Evolutionary conservation across 2,797 vertebrate species (phyloP).

Genomic region (Parauchenoglanis ngamensis): DNA sequence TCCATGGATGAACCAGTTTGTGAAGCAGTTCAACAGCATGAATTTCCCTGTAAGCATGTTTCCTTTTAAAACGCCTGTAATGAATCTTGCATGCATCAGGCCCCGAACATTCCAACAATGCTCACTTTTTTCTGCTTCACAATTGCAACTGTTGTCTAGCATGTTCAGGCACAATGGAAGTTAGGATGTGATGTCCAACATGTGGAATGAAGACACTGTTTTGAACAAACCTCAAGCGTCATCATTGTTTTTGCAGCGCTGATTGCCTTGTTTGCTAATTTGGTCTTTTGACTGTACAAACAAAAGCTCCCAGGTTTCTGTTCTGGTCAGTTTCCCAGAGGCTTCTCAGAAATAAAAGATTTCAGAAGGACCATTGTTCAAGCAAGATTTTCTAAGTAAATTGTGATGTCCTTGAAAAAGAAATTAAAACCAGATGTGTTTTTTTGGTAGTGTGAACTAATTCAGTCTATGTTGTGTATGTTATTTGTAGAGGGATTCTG

Average conservation of each 20-base stretch:
- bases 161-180: not conserved
- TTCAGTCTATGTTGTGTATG: not conserved
- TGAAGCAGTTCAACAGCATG: constrained; percentile 94
- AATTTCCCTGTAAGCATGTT: constrained; percentile 84
- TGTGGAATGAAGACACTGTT: not conserved
- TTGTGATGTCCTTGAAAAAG: not conserved
- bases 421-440: not conserved
- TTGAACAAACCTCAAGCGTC: not conserved
- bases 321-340: no score
- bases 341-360: not conserved
- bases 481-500: constrained; percentile 87
- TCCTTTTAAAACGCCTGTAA: not conserved
- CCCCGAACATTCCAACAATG: not conserved
- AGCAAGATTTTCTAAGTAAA: not conserved
- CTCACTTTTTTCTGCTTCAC: not conserved
- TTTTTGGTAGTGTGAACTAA: not conserved
- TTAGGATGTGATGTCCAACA: not conserved
- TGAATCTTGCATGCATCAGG: not conserved
- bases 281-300: not conserved
- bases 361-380: not conserved
- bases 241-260: not conserved
- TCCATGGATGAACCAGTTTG: constrained; percentile 91
- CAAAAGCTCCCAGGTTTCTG: not conserved
- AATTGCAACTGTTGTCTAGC: not conserved
- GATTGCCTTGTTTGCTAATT: not conserved